Conservation (phyloP, 2,113 vertebrate genomes). For the Aptenodytes forsteri region DNA sequence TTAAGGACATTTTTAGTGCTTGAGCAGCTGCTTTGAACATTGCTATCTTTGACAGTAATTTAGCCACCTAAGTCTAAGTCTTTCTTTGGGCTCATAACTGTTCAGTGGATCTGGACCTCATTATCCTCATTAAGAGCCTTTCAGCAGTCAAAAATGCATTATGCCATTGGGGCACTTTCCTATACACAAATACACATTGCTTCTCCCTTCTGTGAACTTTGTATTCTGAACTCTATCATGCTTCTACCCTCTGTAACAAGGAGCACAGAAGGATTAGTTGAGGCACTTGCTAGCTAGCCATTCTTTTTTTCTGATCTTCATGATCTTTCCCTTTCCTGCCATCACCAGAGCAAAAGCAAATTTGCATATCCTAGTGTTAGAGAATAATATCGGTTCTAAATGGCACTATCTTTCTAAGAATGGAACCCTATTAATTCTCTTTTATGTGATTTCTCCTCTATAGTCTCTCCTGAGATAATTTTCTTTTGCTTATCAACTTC, state of each 20-base stretch:
- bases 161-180: not conserved
- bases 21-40: not conserved
- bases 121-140: not conserved
- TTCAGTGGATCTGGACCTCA: not conserved
- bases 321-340: not conserved
- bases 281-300: not conserved
- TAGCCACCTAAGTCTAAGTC: not conserved
- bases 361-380: not conserved
- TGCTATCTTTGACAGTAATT: not conserved
- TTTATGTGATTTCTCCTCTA: not conserved
- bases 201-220: not conserved
- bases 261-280: not conserved
- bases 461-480: not conserved
- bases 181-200: not conserved
- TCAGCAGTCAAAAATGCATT: not conserved
- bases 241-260: not conserved
- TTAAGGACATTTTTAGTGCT: not conserved
- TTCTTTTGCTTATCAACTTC: not conserved
- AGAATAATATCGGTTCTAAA: not conserved
- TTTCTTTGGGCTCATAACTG: not conserved
- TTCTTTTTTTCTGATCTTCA: not conserved
- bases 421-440: not conserved
- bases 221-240: not conserved
- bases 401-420: not conserved
- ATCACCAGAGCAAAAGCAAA: not conserved